Evolutionary conservation across 2,888 invertebrate genomes (phyloP).

Genomic region (Acleris literana): DNA sequence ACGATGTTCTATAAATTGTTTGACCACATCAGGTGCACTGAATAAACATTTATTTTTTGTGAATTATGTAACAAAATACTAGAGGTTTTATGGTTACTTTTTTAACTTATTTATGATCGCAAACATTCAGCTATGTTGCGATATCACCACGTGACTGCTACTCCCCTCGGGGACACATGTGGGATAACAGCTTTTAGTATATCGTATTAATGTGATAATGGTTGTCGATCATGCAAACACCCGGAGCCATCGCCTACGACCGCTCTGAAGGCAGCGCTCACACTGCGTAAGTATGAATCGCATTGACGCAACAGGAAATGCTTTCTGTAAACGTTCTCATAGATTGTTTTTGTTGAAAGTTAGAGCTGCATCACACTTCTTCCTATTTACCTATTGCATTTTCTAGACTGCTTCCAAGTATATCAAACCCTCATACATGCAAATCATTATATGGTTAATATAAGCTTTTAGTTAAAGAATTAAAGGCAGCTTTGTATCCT

Average conservation of each 20-base stretch:
- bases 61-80: neutral
- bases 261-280: constrained; percentile 71
- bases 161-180: constrained; percentile 60
- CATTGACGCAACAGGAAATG: constrained; percentile 74
- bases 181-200: constrained; percentile 70
- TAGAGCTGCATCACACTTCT: constrained; percentile 66
- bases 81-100: constrained; percentile 31
- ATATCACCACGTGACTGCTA: constrained; percentile 31
- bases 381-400: constrained; percentile 69
- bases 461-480: constrained; percentile 54
- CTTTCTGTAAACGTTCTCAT: constrained; percentile 67
- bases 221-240: constrained; percentile 82
- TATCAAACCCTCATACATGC: constrained; percentile 56
- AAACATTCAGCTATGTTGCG: neutral
- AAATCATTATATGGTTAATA: constrained; percentile 50
- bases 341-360: constrained; percentile 72
- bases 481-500: constrained; percentile 58
- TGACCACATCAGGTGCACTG: neutral
- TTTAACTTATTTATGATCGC: constrained; percentile 17
- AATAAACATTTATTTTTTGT: neutral
- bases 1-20: neutral
- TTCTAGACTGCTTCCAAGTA: constrained; percentile 72
- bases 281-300: constrained; percentile 76
- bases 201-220: constrained; percentile 81
- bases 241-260: constrained; percentile 71